phyloP scores from a whole-genome alignment of 2,888 invertebrate species.

The Cacoxenus indagator region DNA sequence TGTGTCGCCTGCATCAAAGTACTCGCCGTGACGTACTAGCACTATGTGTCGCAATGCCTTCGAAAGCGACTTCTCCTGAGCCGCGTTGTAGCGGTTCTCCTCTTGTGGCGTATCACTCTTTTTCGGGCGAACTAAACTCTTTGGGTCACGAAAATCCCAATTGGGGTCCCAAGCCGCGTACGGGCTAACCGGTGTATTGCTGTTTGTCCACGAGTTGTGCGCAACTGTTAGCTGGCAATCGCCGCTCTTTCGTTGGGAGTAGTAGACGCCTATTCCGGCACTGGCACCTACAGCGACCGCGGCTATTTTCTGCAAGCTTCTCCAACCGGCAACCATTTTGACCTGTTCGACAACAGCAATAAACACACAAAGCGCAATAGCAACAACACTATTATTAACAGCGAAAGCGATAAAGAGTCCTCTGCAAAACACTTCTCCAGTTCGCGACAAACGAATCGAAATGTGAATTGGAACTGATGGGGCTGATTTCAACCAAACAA shows the following conservation, averaged over 20 bases:
- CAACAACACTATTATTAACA: too few relatives aligned
- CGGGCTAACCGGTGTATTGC: slow-evolving; percentile 46
- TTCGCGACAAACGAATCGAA: too few relatives aligned
- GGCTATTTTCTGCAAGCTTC: slow-evolving; percentile 51
- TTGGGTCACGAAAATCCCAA: slow-evolving; percentile 91
- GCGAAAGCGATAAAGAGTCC: too few relatives aligned
- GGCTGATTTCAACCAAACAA: too few relatives aligned
- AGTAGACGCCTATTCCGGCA: slow-evolving; percentile 77
- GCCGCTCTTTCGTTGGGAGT: slow-evolving; percentile 72
- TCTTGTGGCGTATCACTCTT: slow-evolving; percentile 72
- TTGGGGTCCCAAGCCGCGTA: slow-evolving; percentile 85
- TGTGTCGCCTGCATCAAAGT: slow-evolving; percentile 79
- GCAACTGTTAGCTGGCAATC: slow-evolving; percentile 72
- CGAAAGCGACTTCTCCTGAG: slow-evolving; percentile 75
- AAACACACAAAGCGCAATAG: too few relatives aligned
- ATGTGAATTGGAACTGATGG: too few relatives aligned
- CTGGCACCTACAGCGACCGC: slow-evolving; percentile 76
- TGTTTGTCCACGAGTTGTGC: slow-evolving; percentile 79
- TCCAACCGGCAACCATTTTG: slow-evolving; percentile 5
- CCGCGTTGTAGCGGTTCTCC: slow-evolving; percentile 79
- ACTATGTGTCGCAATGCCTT: slow-evolving; percentile 81
- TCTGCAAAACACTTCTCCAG: too few relatives aligned
- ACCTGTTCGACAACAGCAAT: background rate
- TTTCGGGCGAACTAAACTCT: slow-evolving; percentile 77
- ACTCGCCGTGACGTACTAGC: slow-evolving; percentile 95